A percentile compares a stretch with the other conserved stretches of the same genome.
phyloP scores from a whole-genome alignment of 2,113 vertebrate genomes.

The Mormoops blainvillei region DNA sequence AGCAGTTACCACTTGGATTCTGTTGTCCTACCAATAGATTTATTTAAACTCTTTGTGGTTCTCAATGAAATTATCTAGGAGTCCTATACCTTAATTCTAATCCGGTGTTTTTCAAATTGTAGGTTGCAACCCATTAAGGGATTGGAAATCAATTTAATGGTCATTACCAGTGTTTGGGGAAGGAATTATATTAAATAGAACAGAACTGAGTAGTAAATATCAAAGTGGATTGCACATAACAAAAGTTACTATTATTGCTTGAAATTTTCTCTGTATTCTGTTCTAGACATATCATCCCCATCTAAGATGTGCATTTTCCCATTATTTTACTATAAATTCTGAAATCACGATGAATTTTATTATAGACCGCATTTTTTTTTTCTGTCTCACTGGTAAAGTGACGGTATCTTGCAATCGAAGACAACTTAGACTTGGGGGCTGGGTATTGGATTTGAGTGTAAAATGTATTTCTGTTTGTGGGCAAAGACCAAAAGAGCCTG shows the following conservation, averaged over 20 bases:
- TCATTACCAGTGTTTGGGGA: not conserved
- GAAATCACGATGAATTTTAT: not conserved
- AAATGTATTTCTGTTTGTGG: not conserved
- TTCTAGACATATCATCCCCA: not conserved
- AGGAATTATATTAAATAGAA: not conserved
- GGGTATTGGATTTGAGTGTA: not conserved
- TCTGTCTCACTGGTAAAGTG: not conserved
- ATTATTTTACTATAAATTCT: not conserved
- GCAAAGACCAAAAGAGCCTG: not conserved
- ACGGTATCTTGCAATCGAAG: not conserved
- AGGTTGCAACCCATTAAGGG: not conserved
- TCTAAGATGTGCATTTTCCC: not conserved
- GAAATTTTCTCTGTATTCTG: not conserved
- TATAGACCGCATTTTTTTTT: not conserved
- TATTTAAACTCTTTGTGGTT: not conserved
- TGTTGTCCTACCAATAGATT: not conserved
- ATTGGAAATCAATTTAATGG: not conserved
- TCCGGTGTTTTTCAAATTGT: not conserved
- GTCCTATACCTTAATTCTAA: not conserved
- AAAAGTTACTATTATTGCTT: not conserved
- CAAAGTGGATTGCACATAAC: not conserved
- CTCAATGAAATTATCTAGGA: not conserved
- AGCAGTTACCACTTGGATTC: not conserved
- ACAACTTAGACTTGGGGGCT: not conserved
- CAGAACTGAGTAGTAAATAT: not conserved